Evolutionary conservation across 2,888 invertebrate genomes (phyloP).

Genomic region (Orchestes rusci): DNA sequence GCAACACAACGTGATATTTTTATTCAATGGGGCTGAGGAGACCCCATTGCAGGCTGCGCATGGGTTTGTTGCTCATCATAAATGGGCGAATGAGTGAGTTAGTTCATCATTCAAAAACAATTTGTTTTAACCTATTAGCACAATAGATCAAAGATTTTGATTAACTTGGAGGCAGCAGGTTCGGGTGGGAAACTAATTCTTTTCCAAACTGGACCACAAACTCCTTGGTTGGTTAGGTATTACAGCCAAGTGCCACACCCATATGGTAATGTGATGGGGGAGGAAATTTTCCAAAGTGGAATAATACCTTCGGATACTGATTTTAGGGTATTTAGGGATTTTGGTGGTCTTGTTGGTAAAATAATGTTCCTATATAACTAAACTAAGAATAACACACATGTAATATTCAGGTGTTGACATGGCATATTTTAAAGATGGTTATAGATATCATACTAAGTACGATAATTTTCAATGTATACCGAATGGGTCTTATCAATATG

Average conservation of each 20-base stretch:
- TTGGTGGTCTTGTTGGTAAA: slow-evolving; percentile 51
- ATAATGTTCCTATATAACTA: no score
- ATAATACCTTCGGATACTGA: slow-evolving; percentile 74
- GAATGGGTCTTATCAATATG: slow-evolving; percentile 56
- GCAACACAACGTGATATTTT: slow-evolving; percentile 55
- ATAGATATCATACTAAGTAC: slow-evolving; percentile 57
- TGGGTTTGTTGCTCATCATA: slow-evolving; percentile 64
- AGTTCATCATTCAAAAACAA: background rate
- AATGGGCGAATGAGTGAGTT: slow-evolving; percentile 62
- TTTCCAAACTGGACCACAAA: slow-evolving; percentile 79
- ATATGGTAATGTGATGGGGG: slow-evolving; percentile 49
- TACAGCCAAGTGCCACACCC: slow-evolving; percentile 52
- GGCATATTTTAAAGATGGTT: slow-evolving; percentile 57
- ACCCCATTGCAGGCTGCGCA: slow-evolving; percentile 56
- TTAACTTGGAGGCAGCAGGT: slow-evolving; percentile 90
- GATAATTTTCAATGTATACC: slow-evolving; percentile 51
- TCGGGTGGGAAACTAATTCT: slow-evolving; percentile 85
- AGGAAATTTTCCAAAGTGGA: slow-evolving; percentile 62
- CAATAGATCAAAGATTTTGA: slow-evolving; percentile 13
- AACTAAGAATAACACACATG: no score
- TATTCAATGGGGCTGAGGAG: slow-evolving; percentile 72
- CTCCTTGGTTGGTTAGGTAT: slow-evolving; percentile 57
- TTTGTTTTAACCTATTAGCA: no score
- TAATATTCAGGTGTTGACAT: slow-evolving; percentile 57
- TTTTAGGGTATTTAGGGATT: slow-evolving; percentile 70